These are phyloP conservation scores for Matsumyia berberina DNA, from an alignment of 2,888 invertebrate species.

Conservation along the genomic window DNA sequence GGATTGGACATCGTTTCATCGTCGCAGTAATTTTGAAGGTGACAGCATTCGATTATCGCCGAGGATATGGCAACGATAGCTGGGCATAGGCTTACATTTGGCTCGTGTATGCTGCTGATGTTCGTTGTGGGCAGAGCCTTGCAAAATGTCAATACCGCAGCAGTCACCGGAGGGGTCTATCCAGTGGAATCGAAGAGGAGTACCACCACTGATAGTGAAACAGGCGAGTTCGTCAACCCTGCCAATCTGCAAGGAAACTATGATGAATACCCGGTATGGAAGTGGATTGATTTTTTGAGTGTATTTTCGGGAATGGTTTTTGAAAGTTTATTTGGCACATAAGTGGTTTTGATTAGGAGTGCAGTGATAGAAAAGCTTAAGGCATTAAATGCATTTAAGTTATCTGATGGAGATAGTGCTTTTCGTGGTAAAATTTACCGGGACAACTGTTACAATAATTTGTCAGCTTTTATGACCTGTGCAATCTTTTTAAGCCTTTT, in stretches of 20 bases:
- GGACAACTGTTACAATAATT: constrained; percentile 25
- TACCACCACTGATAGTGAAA: constrained; percentile 33
- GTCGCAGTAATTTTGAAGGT: constrained; percentile 10
- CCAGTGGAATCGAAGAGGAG: constrained; percentile 43
- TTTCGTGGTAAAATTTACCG: constrained; percentile 10
- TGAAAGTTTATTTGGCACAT: background rate
- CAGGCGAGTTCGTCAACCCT: constrained; percentile 45
- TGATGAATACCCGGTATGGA: constrained; percentile 64
- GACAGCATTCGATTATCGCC: constrained; percentile 20
- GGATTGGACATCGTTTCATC: constrained; percentile 3
- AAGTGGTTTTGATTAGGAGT: constrained; percentile 1
- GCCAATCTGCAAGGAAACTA: constrained; percentile 48
- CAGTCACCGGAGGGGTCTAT: constrained; percentile 48
- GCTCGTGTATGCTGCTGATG: constrained; percentile 55
- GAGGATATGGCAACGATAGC: constrained; percentile 51
- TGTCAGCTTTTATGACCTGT: background rate
- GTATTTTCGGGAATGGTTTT: background rate
- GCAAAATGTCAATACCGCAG: constrained; percentile 20
- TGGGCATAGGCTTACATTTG: constrained; percentile 45
- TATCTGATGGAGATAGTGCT: constrained; percentile 6
- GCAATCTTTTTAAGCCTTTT: background rate
- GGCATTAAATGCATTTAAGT: constrained; percentile 2
- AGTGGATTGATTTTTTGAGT: constrained; percentile 1
- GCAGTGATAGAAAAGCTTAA: background rate
- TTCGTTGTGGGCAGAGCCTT: constrained; percentile 32